Evolutionary conservation across 2,888 invertebrate genomes (phyloP).

Genomic region (Caenorhabditis panamensis): DNA sequence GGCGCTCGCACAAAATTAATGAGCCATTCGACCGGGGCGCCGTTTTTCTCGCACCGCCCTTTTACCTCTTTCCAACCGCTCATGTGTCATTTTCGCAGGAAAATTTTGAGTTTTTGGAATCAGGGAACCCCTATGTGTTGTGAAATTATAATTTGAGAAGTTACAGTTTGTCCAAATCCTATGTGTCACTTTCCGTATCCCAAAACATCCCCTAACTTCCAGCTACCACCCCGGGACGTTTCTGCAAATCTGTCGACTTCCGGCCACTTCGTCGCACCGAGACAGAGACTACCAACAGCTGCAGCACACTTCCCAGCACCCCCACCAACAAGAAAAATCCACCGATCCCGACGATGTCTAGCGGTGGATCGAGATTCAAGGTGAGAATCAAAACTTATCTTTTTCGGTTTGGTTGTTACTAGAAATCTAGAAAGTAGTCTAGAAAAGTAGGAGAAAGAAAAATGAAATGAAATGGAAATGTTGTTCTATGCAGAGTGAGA

Average conservation of each 20-base stretch:
- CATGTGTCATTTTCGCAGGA: background rate
- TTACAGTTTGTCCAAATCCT: too few relatives aligned
- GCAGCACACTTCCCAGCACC: slow-evolving; percentile 33
- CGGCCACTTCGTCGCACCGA: slow-evolving; percentile 37
- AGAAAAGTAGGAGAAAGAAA: background rate
- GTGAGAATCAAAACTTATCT: slow-evolving; percentile 35
- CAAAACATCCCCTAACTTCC: slow-evolving; percentile 1
- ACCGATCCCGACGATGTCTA: slow-evolving; percentile 48
- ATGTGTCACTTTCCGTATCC: too few relatives aligned
- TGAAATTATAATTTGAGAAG: too few relatives aligned
- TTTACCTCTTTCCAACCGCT: slow-evolving; percentile 10
- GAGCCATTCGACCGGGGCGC: slow-evolving; percentile 53
- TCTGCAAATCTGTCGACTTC: slow-evolving; percentile 60
- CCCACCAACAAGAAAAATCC: slow-evolving; percentile 48
- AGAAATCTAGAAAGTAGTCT: slow-evolving; percentile 1
- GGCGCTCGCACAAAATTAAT: slow-evolving; percentile 59
- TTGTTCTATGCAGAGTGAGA: slow-evolving; percentile 47
- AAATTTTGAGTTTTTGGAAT: too few relatives aligned
- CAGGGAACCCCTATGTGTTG: background rate
- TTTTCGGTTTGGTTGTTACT: background rate
- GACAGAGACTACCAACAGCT: slow-evolving; percentile 15
- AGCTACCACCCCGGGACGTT: slow-evolving; percentile 34
- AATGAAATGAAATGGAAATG: slow-evolving; percentile 7
- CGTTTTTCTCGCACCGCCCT: slow-evolving; percentile 24
- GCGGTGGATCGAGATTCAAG: slow-evolving; percentile 59